Evolutionary conservation across 2,797 vertebrate genomes (phyloP).

Genomic region (Intellagama lesueurii): DNA sequence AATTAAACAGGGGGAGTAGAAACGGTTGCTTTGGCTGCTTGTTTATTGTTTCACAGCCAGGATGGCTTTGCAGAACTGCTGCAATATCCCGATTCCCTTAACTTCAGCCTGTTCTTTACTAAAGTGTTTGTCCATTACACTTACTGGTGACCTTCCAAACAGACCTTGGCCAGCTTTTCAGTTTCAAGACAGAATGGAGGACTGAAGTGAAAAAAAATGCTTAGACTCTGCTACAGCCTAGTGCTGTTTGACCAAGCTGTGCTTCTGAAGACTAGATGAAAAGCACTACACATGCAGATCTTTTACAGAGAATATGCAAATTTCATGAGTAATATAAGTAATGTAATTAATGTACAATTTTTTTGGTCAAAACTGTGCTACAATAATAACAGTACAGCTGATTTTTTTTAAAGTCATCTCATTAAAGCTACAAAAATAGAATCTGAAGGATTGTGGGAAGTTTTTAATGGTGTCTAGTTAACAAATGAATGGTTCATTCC

Average conservation of each 20-base stretch:
- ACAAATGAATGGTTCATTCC: slow-evolving; percentile 88
- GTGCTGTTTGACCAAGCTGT: slow-evolving; percentile 37
- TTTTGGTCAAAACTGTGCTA: slow-evolving; percentile 55
- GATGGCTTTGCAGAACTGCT: not conserved
- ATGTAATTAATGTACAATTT: slow-evolving; percentile 20
- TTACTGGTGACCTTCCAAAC: slow-evolving; percentile 27
- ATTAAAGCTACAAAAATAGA: slow-evolving; percentile 76
- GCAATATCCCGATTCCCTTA: not conserved
- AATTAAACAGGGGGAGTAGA: not conserved
- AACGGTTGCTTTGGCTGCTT: not conserved
- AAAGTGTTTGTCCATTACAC: not conserved
- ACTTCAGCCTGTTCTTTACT: not conserved
- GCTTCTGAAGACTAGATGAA: slow-evolving; percentile 60
- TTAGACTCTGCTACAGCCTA: slow-evolving; percentile 27
- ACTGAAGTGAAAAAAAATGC: slow-evolving; percentile 44
- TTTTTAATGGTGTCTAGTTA: slow-evolving; percentile 84
- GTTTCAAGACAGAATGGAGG: slow-evolving; percentile 41
- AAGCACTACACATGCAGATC: slow-evolving; percentile 65
- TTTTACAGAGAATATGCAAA: slow-evolving; percentile 33
- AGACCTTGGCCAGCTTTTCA: slow-evolving; percentile 24
- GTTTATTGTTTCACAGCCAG: not conserved
- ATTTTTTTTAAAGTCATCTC: slow-evolving; percentile 76
- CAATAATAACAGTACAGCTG: slow-evolving; percentile 71
- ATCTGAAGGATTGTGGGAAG: slow-evolving; percentile 76
- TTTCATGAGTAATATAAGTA: not conserved